phyloP scores from a whole-genome alignment of 2,797 vertebrate species.

The Urosaurus nigricauda region DNA sequence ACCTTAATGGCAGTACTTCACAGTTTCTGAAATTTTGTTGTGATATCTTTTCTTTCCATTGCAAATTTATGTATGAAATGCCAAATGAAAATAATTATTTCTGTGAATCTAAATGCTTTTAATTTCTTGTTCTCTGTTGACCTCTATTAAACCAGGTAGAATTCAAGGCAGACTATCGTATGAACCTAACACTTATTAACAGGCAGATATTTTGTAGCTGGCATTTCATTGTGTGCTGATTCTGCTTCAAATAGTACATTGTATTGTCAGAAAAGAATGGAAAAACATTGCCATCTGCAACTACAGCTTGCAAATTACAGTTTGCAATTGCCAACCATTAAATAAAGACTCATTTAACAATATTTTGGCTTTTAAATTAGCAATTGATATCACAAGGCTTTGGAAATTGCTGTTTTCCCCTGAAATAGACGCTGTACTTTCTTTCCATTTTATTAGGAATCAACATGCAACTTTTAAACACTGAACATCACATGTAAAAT shows the following conservation, averaged over 20 bases:
- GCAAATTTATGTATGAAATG: constrained; percentile 31
- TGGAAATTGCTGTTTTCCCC: constrained; percentile 81
- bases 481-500: constrained; percentile 65
- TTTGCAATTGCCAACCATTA: constrained; percentile 84
- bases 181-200: constrained; percentile 59
- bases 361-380: constrained; percentile 86
- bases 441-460: constrained; percentile 76
- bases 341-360: constrained; percentile 85
- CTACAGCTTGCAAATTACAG: constrained; percentile 86
- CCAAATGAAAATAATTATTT: constrained; percentile 22
- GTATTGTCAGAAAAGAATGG: constrained; percentile 76
- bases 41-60: neutral
- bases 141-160: constrained; percentile 53
- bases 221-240: constrained; percentile 78
- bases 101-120: constrained; percentile 25
- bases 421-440: constrained; percentile 78
- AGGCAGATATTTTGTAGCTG: constrained; percentile 74
- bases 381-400: constrained; percentile 82
- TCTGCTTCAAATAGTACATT: constrained; percentile 60
- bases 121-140: constrained; percentile 45
- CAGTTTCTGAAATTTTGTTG: neutral
- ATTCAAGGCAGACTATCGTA: constrained; percentile 40
- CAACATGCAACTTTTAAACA: constrained; percentile 74
- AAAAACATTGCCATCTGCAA: constrained; percentile 85
- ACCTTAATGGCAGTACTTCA: no score